Evolutionary conservation across 2,797 vertebrate species (phyloP).

Genomic region (Mastacembelus armatus): DNA sequence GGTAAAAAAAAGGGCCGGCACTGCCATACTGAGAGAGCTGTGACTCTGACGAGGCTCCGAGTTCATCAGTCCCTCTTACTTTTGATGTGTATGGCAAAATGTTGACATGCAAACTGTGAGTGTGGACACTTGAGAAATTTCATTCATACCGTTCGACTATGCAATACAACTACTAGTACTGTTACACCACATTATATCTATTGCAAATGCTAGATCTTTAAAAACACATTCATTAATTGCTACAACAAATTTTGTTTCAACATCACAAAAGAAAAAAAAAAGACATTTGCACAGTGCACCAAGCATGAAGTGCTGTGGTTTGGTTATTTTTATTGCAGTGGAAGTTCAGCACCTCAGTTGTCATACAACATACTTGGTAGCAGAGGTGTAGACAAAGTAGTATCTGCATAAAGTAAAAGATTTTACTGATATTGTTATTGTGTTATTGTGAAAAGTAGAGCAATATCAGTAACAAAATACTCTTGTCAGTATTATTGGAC

Average conservation of each 20-base stretch:
- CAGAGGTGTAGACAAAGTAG: no score
- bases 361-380: no score
- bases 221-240: not conserved
- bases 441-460: no score
- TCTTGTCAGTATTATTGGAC: no score
- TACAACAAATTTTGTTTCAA: no score
- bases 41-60: not conserved
- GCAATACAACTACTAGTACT: not conserved
- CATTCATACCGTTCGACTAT: not conserved
- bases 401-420: no score
- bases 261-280: not conserved
- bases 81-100: conserved; percentile 23
- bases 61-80: not conserved
- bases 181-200: not conserved
- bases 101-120: conserved; percentile 7
- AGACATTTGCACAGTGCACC: no score
- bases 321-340: no score
- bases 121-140: not conserved
- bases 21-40: conserved; percentile 26
- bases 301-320: no score
- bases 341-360: no score
- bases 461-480: no score
- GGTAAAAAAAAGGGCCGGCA: conserved; percentile 39
- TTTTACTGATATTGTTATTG: no score
- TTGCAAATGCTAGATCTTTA: not conserved